phyloP scores from a whole-genome alignment of 2,888 invertebrate genomes.

The Drosophila anceps region DNA sequence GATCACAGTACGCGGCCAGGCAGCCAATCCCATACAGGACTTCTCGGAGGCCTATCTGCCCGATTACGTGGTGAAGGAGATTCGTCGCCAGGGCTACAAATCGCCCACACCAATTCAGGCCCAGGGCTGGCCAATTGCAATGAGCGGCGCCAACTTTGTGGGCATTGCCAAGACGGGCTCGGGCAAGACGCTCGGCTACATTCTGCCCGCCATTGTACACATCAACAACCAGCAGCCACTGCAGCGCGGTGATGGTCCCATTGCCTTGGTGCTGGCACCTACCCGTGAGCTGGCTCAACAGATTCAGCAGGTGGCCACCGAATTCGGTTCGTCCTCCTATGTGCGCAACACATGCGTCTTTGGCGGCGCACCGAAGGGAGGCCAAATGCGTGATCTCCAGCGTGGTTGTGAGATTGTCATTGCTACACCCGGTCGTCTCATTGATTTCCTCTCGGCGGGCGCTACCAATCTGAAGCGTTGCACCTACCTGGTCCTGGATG shows the following conservation, averaged over 20 bases:
- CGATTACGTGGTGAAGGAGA: conserved; percentile 89
- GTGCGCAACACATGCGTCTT: conserved; percentile 94
- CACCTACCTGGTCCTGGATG: conserved; percentile 96
- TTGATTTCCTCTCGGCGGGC: conserved; percentile 93
- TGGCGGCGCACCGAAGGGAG: conserved; percentile 95
- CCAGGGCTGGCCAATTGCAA: conserved; percentile 95
- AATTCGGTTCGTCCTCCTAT: conserved; percentile 92
- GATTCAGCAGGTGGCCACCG: conserved; percentile 93
- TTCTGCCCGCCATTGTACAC: conserved; percentile 94
- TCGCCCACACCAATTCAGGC: conserved; percentile 94
- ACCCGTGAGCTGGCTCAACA: conserved; percentile 93
- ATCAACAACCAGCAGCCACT: conserved; percentile 93
- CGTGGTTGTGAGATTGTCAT: conserved; percentile 95
- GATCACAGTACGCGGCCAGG: conserved; percentile 91
- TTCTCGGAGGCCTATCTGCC: conserved; percentile 93
- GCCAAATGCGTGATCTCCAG: conserved; percentile 90
- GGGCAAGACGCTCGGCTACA: conserved; percentile 92
- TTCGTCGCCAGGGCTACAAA: conserved; percentile 89
- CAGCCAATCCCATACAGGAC: conserved; percentile 91
- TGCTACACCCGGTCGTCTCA: conserved; percentile 96
- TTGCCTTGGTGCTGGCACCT: conserved; percentile 92
- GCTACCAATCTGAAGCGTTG: conserved; percentile 91
- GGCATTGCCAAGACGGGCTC: conserved; percentile 95
- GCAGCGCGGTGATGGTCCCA: conserved; percentile 92
- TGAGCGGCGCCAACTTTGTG: conserved; percentile 93